Evolutionary conservation across 2,888 invertebrate genomes (phyloP).

Genomic region (Drosophila mulleri): DNA sequence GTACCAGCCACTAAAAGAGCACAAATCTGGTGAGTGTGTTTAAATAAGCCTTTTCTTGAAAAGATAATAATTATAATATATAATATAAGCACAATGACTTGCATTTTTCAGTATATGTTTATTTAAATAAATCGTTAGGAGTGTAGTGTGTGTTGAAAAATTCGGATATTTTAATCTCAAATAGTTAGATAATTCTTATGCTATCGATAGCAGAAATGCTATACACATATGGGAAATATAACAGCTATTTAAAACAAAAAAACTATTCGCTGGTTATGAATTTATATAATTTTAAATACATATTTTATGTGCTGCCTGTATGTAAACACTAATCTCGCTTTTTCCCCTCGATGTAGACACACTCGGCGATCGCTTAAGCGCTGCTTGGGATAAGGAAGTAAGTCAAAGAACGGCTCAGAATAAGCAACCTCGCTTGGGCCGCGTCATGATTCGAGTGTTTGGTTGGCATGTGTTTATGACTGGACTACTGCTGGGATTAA

Average conservation of each 20-base stretch:
- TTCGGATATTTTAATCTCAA: background rate
- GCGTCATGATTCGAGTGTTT: conserved; percentile 40
- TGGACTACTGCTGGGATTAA: conserved; percentile 86
- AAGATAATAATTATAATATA: background rate
- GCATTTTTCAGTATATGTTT: background rate
- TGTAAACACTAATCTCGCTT: background rate
- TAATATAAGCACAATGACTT: background rate
- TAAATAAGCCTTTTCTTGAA: too few relatives aligned
- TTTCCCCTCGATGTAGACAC: conserved; percentile 12
- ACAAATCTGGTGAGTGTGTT: conserved; percentile 87
- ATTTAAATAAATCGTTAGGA: background rate
- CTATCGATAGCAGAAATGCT: background rate
- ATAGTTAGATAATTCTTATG: background rate
- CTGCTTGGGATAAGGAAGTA: conserved; percentile 50
- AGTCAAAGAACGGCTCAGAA: conserved; percentile 37
- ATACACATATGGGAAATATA: background rate
- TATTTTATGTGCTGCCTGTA: background rate
- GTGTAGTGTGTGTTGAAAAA: background rate
- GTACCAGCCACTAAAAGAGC: conserved; percentile 89
- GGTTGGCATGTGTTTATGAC: conserved; percentile 87
- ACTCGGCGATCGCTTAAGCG: conserved; percentile 49
- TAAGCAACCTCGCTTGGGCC: conserved; percentile 37
- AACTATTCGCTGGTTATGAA: background rate
- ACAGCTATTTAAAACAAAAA: background rate
- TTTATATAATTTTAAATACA: background rate